phyloP scores from a whole-genome alignment of 30 jellyfish, hydroid and myxozoan species.

The Euphysa ruthae region DNA sequence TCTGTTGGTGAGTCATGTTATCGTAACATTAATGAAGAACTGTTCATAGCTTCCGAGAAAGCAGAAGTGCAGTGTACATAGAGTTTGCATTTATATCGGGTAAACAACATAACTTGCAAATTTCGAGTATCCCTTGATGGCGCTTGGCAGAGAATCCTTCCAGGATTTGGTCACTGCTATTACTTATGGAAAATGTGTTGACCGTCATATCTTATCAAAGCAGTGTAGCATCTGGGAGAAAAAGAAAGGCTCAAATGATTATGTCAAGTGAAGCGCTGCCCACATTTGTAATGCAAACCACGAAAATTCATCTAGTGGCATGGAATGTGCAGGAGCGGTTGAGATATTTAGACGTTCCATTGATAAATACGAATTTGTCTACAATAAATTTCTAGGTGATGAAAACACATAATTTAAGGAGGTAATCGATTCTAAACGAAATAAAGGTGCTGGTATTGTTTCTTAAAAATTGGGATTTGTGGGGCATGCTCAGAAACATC shows the following conservation, averaged over 20 bases:
- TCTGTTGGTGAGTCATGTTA: background rate
- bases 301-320: conserved; percentile 24
- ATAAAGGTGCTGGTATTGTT: background rate
- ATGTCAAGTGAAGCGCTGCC: conserved; percentile 6
- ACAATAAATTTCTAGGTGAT: conserved; percentile 21
- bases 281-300: conserved; percentile 29
- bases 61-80: background rate
- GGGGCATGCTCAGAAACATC: conserved; percentile 1
- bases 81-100: background rate
- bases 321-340: conserved; percentile 39
- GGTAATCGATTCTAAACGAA: conserved; percentile 12
- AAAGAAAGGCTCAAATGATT: conserved; percentile 4
- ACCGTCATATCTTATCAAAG: background rate
- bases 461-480: background rate
- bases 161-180: background rate
- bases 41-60: background rate
- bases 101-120: background rate
- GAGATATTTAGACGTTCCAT: conserved; percentile 23
- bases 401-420: conserved; percentile 13
- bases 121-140: background rate
- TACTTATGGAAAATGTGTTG: background rate
- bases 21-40: background rate
- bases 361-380: conserved; percentile 16
- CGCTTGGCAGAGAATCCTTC: background rate
- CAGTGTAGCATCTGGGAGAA: conserved; percentile 25